phyloP scores from a whole-genome alignment of 2,113 vertebrate genomes.

The Lepus americanus region DNA sequence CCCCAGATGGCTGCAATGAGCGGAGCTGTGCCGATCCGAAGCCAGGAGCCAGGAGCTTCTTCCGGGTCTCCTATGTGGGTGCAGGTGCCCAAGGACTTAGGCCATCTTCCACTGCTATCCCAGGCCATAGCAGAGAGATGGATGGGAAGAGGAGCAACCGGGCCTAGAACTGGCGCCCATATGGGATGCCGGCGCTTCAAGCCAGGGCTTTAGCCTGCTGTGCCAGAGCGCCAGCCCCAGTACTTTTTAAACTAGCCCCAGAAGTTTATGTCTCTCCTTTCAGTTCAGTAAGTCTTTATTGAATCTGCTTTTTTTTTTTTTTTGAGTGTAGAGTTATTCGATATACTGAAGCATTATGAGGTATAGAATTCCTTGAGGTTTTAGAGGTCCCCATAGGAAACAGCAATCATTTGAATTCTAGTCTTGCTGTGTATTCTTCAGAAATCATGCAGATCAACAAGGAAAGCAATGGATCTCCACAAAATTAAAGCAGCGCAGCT shows the following conservation, averaged over 20 bases:
- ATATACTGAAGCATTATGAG: background rate
- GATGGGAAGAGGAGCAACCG: too few species aligned
- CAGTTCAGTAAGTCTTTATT: background rate
- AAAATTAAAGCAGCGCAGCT: background rate
- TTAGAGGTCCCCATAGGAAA: background rate
- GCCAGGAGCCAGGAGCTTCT: too few species aligned
- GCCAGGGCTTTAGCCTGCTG: too few species aligned
- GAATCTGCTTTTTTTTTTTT: background rate
- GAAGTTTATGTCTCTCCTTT: background rate
- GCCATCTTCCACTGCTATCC: too few species aligned
- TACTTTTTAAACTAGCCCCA: background rate
- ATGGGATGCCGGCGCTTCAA: too few species aligned
- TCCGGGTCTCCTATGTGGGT: too few species aligned
- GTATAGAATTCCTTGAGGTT: background rate
- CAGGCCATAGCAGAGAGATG: too few species aligned
- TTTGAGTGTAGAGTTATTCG: background rate
- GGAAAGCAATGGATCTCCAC: background rate
- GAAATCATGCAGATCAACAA: constrained; percentile 1
- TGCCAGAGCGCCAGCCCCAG: too few species aligned
- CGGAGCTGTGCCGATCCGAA: too few species aligned
- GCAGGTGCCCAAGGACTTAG: too few species aligned
- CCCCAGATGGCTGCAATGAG: too few species aligned
- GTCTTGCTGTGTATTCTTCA: background rate
- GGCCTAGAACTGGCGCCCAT: too few species aligned
- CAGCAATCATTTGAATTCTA: background rate